Evolutionary conservation across 2,113 vertebrate species (phyloP), one percentile per base, ranked within the genome.

Genomic region (Illadopsis cleaveri): DNA sequence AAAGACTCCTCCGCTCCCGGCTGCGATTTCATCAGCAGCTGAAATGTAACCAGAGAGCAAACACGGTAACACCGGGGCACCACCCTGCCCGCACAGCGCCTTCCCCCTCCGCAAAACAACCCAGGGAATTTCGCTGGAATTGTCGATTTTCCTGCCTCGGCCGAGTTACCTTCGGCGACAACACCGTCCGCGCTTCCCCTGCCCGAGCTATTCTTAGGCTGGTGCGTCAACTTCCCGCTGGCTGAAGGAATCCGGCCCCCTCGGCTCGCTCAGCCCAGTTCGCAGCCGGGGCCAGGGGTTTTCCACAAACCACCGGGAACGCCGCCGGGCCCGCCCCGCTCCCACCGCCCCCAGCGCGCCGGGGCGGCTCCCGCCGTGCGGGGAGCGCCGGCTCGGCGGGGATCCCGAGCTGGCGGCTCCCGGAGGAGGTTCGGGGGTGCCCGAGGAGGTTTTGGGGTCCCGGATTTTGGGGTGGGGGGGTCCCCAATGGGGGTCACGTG

Each of bases 131-230:
- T 1, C 37, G 3, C 64, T 13, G 23, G 5, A 7, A 47, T 15
- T 0, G 17, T 40, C 21, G 2, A 1, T 53, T 19, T 30, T 15
- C n/a, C 51, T 25, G 28, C 3, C 11, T 0, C 15, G 12, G 20
- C 64, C 27, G 78, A 5, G 71, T 11, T 71, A 61, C 93, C 90
- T 56, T 10, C 50, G 84, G 30, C 7, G 35, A 10, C 82, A 53
- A 6, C 45, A 30, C 11, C 21, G 83, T 38, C 87, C 70, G 3
- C 47, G 22, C 90, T 87, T 3, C 79, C 87, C 86, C 69, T 58
- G 84, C 86, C 77, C 7, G 68, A 28, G 96, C 96, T 97, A 96
- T 97, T 97, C 97, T 97, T 94, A 95, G 94, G 83, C 33, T 1
- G 70, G 58, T 47, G 93, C 93, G 95, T 70, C 89, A 94, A 84